Evolutionary conservation across 2,113 vertebrate genomes (phyloP), one percentile per base, ranked within the genome.

Genomic region (human): DNA sequence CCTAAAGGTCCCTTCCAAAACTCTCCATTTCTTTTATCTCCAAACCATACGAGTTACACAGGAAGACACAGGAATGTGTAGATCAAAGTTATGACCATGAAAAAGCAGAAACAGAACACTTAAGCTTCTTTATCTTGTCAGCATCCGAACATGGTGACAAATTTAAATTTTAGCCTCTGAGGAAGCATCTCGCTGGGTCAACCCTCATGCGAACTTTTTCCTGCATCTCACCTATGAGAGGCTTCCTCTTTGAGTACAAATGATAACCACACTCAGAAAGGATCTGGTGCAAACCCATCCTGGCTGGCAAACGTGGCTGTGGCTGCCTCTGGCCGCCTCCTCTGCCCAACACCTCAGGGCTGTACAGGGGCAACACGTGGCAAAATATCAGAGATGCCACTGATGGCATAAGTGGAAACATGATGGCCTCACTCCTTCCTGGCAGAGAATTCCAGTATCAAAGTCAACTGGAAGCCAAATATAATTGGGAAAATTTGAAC

Each of bases 391-490:
- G 22, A 61, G 78, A 61, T 38, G 50, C 17, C 30, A 66, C 14
- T 6, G 1, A 4, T 23, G 35, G 40, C 0, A 3, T n/a, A 14
- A 38, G 32, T 13, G 80, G 70, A 50, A 82, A 66, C 27, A 16
- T 0, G 1, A 23, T 2, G 48, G 66, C 27, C 13, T 94, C 11
- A 16, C 7, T 50, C 20, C 79, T 90, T 80, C 89, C 38, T 35
- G 43, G 73, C 1, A 85, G 30, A 30, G 25, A 59, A 76, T 97
- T 68, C 18, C 1, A 1, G 86, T 32, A 83, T 50, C 76, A 95
- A 18, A 97, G 64, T 68, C 90, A 98, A 82, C 17, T 43, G 40
- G 96, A 97, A 96, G 38, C 32, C 14, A 2, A 40, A 17, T 16
- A n/a, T 3, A 64, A 66, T 0, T 96, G 82, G n/a, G 88, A 72